Evolutionary conservation across 2,113 vertebrate genomes (phyloP), one percentile per base, ranked within the genome.

Genomic region (Eonycteris spelaea): DNA sequence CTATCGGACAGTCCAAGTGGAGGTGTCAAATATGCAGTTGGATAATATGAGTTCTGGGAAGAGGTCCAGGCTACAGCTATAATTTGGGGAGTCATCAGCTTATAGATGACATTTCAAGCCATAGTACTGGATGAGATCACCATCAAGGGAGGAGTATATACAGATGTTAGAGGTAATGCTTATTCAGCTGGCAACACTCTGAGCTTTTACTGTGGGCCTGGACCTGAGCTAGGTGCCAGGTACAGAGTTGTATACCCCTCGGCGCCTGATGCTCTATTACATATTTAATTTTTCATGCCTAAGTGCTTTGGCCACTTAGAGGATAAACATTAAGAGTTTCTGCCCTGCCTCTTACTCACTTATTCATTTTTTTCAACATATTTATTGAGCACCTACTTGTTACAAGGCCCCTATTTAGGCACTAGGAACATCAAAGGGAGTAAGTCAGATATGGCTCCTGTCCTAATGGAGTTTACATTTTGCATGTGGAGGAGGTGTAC

Each of bases 21-120:
- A 86, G n/a, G 51, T 93, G 86, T 73, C 89, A 91, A 86, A 85
- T 63, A 77, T 78, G 74, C 57, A 61, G 77, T 67, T 95, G 18
- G 79, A 91, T 79, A 57, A 57, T 87, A 74, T 35, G 80, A 77
- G 53, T 94, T 95, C 90, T 94, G 92, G 97, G 92, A 96, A 90
- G 70, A 95, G 5, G n/a, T 90, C 75, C 94, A 95, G 90, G 53
- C 51, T 86, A 38, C 43, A 90, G 75, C 94, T 96, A 84, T 96
- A 84, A 96, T 96, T 70, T 90, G 94, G 33, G 80, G 87, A 97
- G 90, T 96, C 87, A 74, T 96, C 95, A 92, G 48, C n/a, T 95
- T 92, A 84, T 22, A 73, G 40, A 83, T 45, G 90, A 92, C 87
- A 95, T 82, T 96, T 95, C 82, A 90, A 96, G 45, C 79, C 90